These are phyloP conservation scores for Nysson spinosus DNA, from an alignment of 2,888 invertebrate species.

Conservation along the genomic window DNA sequence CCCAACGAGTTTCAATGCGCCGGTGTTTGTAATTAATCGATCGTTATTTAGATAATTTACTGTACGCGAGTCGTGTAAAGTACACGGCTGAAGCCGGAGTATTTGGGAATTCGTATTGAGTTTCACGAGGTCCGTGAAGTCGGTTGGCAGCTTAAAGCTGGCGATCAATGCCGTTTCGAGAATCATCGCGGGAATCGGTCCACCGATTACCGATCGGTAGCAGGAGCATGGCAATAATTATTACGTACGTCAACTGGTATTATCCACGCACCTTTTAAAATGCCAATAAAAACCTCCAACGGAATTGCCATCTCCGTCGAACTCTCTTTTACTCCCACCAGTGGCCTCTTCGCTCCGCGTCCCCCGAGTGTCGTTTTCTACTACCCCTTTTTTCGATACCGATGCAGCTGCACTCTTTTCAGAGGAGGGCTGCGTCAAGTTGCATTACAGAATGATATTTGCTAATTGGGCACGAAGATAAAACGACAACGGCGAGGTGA, in stretches of 20 bases:
- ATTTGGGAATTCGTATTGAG: conserved; percentile 3
- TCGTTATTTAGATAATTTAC: conserved; percentile 51
- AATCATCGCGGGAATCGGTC: conserved; percentile 17
- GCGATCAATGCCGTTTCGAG: conserved; percentile 48
- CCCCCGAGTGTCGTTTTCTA: conserved; percentile 39
- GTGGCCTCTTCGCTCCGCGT: conserved; percentile 6
- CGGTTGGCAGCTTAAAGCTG: conserved; percentile 36
- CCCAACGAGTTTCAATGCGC: conserved; percentile 33
- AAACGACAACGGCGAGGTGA: conserved; percentile 69
- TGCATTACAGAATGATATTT: conserved; percentile 76
- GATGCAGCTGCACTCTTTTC: conserved; percentile 64
- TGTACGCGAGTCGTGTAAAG: conserved; percentile 8
- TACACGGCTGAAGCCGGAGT: not conserved
- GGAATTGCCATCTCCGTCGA: conserved; percentile 41
- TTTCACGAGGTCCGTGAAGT: not conserved
- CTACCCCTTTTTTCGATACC: conserved; percentile 47
- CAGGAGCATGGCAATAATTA: conserved; percentile 67
- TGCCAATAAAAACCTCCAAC: conserved; percentile 61
- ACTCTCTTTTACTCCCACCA: conserved; percentile 6
- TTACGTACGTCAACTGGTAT: conserved; percentile 69
- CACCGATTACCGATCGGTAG: conserved; percentile 49
- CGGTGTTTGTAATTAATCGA: conserved; percentile 52
- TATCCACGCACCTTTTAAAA: conserved; percentile 66
- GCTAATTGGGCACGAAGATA: conserved; percentile 77
- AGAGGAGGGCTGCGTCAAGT: conserved; percentile 70